Percentiles rank a stretch among this genome's conserved stretches.
phyloP scores from a whole-genome alignment of 2,113 vertebrate genomes.

The Bagarius yarrelli region DNA sequence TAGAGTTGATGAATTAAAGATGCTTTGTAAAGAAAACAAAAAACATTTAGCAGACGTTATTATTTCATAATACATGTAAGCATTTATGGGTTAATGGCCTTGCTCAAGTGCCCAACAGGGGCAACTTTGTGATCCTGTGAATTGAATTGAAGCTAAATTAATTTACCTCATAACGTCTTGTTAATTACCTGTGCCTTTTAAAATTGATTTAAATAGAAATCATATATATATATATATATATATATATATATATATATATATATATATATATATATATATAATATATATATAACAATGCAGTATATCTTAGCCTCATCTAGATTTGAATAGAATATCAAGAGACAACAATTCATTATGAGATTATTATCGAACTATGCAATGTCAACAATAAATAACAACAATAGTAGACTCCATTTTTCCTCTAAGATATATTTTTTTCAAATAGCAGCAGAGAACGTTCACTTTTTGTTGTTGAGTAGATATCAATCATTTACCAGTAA shows the following conservation, averaged over 20 bases:
- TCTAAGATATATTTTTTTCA: background rate
- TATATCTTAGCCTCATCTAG: background rate
- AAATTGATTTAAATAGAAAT: no score
- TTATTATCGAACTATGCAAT: background rate
- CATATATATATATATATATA: no score
- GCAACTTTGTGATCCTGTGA: no score
- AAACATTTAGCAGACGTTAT: background rate
- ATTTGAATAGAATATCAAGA: background rate
- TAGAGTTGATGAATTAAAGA: background rate
- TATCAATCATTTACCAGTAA: constrained; percentile 37
- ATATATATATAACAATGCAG: no score
- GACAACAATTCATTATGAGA: background rate
- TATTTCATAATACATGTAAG: no score
- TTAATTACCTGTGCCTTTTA: no score
- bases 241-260: no score
- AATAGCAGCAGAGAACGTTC: background rate
- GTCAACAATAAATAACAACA: background rate
- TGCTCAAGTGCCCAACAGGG: no score
- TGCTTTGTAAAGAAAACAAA: background rate
- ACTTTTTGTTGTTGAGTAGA: background rate
- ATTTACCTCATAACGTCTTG: no score
- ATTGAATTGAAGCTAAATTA: no score
- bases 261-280: no score
- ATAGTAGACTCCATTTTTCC: background rate
- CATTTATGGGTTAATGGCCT: no score